Conservation (phyloP, 2,113 vertebrate genomes). For the Oncorhynchus masou region DNA sequence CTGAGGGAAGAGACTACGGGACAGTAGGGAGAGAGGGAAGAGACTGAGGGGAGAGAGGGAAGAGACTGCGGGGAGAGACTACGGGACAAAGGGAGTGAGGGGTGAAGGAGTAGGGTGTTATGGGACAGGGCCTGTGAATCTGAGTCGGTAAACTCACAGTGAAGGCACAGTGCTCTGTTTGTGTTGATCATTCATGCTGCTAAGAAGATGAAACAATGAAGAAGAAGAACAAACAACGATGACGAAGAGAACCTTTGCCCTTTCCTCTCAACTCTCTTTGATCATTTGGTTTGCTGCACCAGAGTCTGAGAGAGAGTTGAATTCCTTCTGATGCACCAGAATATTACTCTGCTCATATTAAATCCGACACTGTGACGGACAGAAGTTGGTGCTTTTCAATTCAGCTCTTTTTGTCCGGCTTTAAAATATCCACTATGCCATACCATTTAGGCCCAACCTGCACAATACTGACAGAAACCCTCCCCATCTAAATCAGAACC, state of each 20-base stretch:
- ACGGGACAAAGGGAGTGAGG: not conserved
- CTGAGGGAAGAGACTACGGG: no score
- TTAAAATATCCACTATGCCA: conserved; percentile 17
- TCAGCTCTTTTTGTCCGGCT: conserved; percentile 32
- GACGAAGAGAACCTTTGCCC: conserved; percentile 23
- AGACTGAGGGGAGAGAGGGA: no score
- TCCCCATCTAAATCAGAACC: not conserved
- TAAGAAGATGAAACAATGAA: conserved; percentile 37
- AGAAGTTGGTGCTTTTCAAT: conserved; percentile 19
- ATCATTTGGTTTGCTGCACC: conserved; percentile 32
- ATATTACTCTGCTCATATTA: not conserved
- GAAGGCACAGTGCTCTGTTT: conserved; percentile 75
- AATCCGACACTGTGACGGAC: not conserved
- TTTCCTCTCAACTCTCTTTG: conserved; percentile 24
- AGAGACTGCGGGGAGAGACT: no score
- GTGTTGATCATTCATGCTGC: conserved; percentile 64
- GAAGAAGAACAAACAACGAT: conserved; percentile 6
- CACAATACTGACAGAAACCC: conserved; percentile 44
- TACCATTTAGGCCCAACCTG: conserved; percentile 53
- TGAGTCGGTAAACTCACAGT: conserved; percentile 63
- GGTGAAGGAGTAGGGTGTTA: no score
- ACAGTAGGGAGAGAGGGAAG: no score
- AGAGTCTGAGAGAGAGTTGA: not conserved
- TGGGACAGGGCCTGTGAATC: conserved; percentile 55
- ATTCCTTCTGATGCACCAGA: conserved; percentile 26